Evolutionary conservation across 35 echinoderm and acorn worm species (phyloP).

Genomic region (Ophiothrix spiculata): DNA sequence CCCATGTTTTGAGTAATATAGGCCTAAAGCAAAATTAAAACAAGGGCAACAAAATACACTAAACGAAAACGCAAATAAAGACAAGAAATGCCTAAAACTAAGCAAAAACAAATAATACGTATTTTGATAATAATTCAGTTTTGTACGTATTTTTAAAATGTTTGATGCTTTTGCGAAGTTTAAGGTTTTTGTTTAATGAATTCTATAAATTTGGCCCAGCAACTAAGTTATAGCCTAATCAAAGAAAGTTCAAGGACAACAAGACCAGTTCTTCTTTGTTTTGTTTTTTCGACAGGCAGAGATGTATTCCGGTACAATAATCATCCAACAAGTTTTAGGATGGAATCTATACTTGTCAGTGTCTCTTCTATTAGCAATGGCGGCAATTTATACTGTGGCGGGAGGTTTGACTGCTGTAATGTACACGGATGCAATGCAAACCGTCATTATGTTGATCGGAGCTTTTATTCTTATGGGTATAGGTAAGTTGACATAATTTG

Average conservation of each 20-base stretch:
- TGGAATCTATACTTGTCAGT: slow-evolving; percentile 79
- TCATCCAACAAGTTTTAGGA: slow-evolving; percentile 80
- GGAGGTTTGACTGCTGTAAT: slow-evolving; percentile 95
- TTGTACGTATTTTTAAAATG: no score
- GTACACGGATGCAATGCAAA: slow-evolving; percentile 91
- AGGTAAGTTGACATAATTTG: slow-evolving; percentile 67
- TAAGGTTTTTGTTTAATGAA: no score
- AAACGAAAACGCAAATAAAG: no score
- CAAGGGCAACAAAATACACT: not conserved
- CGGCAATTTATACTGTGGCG: slow-evolving; percentile 78
- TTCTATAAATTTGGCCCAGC: no score
- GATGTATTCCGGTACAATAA: slow-evolving; percentile 89
- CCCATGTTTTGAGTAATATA: no score
- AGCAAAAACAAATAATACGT: no score
- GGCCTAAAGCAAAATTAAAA: no score
- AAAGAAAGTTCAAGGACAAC: not conserved
- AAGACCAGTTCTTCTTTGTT: not conserved
- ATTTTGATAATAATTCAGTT: no score
- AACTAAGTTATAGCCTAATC: no score
- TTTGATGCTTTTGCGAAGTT: no score
- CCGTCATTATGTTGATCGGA: slow-evolving; percentile 79
- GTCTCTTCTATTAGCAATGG: slow-evolving; percentile 61
- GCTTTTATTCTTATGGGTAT: slow-evolving; percentile 67
- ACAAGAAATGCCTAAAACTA: no score
- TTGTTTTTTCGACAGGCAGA: slow-evolving; percentile 56